Evolutionary conservation across 2,888 invertebrate species (phyloP), one percentile per base, ranked within the genome.

Genomic region (Melolontha melolontha): DNA sequence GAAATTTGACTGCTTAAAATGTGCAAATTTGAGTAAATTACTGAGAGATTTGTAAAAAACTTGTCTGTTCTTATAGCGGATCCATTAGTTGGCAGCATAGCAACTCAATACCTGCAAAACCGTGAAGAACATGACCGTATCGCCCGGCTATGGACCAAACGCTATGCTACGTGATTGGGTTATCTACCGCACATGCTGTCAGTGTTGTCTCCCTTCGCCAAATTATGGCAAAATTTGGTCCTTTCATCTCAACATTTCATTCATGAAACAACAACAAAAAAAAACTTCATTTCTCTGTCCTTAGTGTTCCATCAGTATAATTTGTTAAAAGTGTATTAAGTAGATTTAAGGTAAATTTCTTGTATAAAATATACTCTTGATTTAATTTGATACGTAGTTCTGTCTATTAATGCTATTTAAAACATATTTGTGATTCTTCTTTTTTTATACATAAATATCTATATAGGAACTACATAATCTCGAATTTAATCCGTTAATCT

Each of bases 141-240:
- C 84, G 98, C 98, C 76, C 92, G 97, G 84, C 91, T 97, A 81
- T 98, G 98, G 98, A 98, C 98, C 83, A 97, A 97, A 85, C 92
- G 98, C 80, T 98, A 95, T 81, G 96, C 96, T 76, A 95, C 95
- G 90, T 95, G 93, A 94, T 89, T 86, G 76, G 81, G 66, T 81
- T 77, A 79, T 78, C 77, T 65, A 70, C 71, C 50, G 70, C 67
- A 75, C 70, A 76, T 74, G 75, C 77, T 80, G 77, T 76, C 80
- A 76, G 77, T 78, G 78, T 79, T 78, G 77, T 76, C 78, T 77
- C 78, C 76, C 77, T 79, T 78, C 77, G 82, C 81, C 82, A 80
- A 42, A 2, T 74, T 74, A 71, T 78, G 79, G 82, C 81, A 81
- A 75, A 76, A 77, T 78, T 77, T 76, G 75, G 78, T 76, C 77